A percentile compares a stretch with the other conserved stretches of the same genome.
These are phyloP conservation scores for Pararge aegeria DNA, from an alignment of 1,140 invertebrate genomes.

Conservation along the genomic window DNA sequence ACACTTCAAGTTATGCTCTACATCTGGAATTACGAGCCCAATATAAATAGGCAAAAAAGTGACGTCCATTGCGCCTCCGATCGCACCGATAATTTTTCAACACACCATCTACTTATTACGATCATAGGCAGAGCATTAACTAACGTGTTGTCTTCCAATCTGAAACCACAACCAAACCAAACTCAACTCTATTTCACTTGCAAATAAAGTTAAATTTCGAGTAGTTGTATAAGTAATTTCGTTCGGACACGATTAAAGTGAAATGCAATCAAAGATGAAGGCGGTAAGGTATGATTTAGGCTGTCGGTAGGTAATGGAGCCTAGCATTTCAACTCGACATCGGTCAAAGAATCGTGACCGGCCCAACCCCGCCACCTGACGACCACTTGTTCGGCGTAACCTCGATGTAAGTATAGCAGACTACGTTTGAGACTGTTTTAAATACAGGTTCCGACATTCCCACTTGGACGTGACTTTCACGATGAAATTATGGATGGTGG, in stretches of 20 bases:
- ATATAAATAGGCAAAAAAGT: constrained; percentile 77
- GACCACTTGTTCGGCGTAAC: constrained; percentile 64
- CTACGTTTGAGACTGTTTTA: constrained; percentile 47
- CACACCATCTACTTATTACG: constrained; percentile 79
- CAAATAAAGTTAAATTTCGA: constrained; percentile 26
- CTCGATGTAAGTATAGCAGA: constrained; percentile 44
- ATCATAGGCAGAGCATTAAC: constrained; percentile 77
- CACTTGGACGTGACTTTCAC: constrained; percentile 10
- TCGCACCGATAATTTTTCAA: constrained; percentile 79
- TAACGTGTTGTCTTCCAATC: constrained; percentile 59
- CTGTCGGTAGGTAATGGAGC: constrained; percentile 30
- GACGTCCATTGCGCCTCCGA: constrained; percentile 76
- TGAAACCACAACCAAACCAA: constrained; percentile 24
- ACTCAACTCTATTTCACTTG: constrained; percentile 24
- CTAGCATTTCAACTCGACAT: constrained; percentile 66
- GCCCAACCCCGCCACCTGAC: constrained; percentile 70
- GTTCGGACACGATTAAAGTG: constrained; percentile 7
- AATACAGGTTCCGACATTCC: constrained; percentile 32
- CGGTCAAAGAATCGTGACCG: constrained; percentile 75
- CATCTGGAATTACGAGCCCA: constrained; percentile 47
- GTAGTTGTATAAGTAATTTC: constrained; percentile 18
- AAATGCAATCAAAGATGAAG: constrained; percentile 19
- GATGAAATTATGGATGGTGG: constrained; percentile 11
- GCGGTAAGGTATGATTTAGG: constrained; percentile 36
- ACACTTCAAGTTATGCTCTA: constrained; percentile 41